Evolutionary conservation across 2,113 vertebrate genomes (phyloP).

Genomic region (Porphyrio hochstetteri): DNA sequence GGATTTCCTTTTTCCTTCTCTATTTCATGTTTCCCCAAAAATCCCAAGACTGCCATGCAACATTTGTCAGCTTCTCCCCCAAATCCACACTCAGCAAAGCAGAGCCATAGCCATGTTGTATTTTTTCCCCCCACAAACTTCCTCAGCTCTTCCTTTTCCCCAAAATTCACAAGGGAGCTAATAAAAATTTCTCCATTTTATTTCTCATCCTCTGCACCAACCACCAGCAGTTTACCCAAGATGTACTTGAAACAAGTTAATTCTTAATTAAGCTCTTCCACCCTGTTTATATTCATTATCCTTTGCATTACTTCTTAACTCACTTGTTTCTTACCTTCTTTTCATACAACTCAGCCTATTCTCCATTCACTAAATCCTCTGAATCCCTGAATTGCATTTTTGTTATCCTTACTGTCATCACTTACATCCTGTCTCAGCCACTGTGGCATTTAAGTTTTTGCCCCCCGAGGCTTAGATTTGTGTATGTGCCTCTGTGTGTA

Average conservation of each 20-base stretch:
- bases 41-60: rapidly evolving
- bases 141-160: neutral
- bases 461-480: neutral
- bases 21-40: too few species aligned
- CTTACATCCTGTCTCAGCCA: neutral
- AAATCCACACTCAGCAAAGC: neutral
- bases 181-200: neutral
- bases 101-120: rapidly evolving
- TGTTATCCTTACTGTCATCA: constrained; percentile 8
- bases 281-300: constrained; percentile 9
- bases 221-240: neutral
- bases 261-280: constrained; percentile 10
- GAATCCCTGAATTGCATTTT: neutral
- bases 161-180: neutral
- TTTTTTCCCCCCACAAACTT: neutral
- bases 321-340: neutral
- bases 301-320: neutral
- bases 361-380: neutral
- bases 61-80: neutral
- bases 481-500: neutral
- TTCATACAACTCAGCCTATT: neutral
- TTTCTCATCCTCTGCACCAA: neutral
- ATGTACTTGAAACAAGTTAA: neutral
- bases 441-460: neutral
- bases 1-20: neutral